Base-by-base conservation (phyloP, 2,888 invertebrate species). In the Macropis europaea region DNA sequence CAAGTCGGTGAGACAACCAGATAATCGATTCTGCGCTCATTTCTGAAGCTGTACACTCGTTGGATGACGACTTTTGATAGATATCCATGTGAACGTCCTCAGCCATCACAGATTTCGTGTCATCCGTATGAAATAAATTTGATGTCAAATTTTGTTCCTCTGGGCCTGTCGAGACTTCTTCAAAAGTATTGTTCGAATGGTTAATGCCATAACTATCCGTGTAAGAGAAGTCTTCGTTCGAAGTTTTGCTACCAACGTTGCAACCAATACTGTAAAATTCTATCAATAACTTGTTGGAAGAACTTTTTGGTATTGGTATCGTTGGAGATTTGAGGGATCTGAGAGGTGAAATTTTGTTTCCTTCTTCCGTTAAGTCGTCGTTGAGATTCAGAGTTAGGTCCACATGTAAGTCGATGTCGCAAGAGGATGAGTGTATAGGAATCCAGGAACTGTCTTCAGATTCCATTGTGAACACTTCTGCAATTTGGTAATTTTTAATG, bases 1-100 rank as follows among this genome's bases (percentile, higher is more conserved):
- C 99, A 15, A 99, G 91, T 73, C 98, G 93, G 90, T 98, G 97
- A 0, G 97, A 95, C 66, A 99, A 87, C 98, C 99, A 99, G 70
- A 97, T 94, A 0, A 97, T 91, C 84, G 96, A 97, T 85, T 97
- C 97, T 0, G 94, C 93, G 85, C 96, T 95, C 94, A 97, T 96
- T 86, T 97, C 96, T 0, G 96, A 95, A 74, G 95, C 95, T 86
- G 94, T 95, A 38, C 88, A 88, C 62, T 90, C 90, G 47, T 64
- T 84, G 0, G 83, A 72, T 0, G 64, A 38, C 28, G 78, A 66
- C 48, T 77, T 85, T 53, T 73, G 84, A 34, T 75, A 74, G 57
- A 70, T 68, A 1, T 76, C 69, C n/a, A 63, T 50, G 2, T 64
- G 57, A 30, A 61, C 43, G 17, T 64, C 63, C 15, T 79, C 76